Evolutionary conservation across 2,888 invertebrate species (phyloP).

Genomic region (Mythimna ferrago): DNA sequence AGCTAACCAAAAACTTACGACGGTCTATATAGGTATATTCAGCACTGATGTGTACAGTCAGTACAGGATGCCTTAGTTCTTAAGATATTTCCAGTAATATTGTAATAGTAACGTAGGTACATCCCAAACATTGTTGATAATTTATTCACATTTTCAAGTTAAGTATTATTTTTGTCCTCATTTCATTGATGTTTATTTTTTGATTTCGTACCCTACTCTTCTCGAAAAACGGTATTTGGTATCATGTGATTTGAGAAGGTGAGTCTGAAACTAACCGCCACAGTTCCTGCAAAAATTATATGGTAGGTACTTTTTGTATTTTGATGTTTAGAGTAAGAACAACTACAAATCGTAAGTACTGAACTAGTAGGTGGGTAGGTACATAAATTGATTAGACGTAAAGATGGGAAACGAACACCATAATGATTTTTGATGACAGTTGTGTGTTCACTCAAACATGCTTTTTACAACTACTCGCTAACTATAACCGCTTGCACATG

Average conservation of each 20-base stretch:
- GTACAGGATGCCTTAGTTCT: background rate
- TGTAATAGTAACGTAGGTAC: background rate
- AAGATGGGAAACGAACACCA: background rate
- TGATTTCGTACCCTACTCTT: constrained; percentile 1
- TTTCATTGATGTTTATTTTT: background rate
- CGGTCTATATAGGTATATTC: background rate
- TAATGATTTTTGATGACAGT: constrained; percentile 54
- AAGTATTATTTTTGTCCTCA: background rate
- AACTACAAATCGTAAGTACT: constrained; percentile 30
- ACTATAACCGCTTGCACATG: constrained; percentile 48
- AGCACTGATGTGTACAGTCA: constrained; percentile 2
- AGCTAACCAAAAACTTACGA: background rate
- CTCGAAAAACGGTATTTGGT: constrained; percentile 31
- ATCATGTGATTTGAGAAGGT: constrained; percentile 34
- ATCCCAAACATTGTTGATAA: constrained; percentile 3
- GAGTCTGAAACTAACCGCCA: background rate
- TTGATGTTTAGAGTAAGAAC: background rate
- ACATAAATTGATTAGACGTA: background rate
- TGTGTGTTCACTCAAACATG: constrained; percentile 64
- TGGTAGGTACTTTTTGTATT: constrained; percentile 17
- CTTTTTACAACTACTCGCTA: constrained; percentile 58
- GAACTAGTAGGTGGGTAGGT: constrained; percentile 2
- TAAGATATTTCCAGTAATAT: background rate
- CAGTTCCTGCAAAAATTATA: constrained; percentile 2
- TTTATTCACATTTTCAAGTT: background rate